Percentiles rank a stretch among this genome's conserved stretches.
Evolutionary conservation across 2,113 vertebrate genomes (phyloP).

Genomic region (Poicephalus meyeri): DNA sequence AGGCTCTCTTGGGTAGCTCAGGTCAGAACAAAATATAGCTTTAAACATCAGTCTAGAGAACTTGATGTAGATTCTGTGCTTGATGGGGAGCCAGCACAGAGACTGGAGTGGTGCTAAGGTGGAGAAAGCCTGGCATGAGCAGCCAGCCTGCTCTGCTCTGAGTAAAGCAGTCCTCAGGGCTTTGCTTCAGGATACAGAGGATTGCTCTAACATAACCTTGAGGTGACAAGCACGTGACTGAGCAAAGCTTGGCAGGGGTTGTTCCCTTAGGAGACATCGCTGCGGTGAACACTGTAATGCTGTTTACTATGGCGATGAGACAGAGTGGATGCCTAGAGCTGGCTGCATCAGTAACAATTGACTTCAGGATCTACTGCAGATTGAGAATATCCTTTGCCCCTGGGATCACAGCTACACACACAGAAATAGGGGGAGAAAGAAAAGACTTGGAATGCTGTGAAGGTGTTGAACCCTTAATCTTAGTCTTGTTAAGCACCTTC

Average conservation of each 20-base stretch:
- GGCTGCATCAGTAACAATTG: neutral
- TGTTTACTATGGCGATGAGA: fast-evolving
- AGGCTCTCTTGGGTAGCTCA: neutral
- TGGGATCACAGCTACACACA: neutral
- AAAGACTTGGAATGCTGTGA: neutral
- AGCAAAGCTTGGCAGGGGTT: neutral
- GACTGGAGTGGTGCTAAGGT: neutral
- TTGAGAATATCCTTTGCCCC: neutral
- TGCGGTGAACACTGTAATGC: neutral
- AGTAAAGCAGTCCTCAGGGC: neutral
- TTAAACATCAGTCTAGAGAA: neutral
- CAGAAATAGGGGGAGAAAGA: neutral
- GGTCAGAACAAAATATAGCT: neutral
- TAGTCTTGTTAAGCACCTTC: neutral
- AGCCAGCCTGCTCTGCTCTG: neutral
- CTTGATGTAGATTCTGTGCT: neutral
- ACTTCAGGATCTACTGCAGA: neutral
- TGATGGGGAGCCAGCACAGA: fast-evolving
- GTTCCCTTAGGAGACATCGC: neutral
- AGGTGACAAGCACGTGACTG: neutral
- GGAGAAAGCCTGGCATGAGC: neutral
- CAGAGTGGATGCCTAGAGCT: neutral
- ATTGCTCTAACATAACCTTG: neutral
- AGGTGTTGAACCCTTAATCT: neutral
- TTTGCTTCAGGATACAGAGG: neutral